These are phyloP conservation scores for Hirudinaria manillensis DNA, from an alignment of 2,888 invertebrate species.

Conservation along the genomic window DNA sequence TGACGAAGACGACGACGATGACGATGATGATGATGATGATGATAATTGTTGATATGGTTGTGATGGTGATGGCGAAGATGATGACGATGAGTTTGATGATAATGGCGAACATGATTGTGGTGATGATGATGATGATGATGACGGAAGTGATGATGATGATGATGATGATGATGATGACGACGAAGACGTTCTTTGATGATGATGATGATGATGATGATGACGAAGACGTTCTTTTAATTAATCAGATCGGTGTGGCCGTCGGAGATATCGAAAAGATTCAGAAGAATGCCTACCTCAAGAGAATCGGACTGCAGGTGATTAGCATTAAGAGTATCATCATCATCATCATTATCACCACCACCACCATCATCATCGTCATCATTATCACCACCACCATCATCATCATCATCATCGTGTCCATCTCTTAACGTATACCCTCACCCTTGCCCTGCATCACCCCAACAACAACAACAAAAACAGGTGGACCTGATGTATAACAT, in stretches of 20 bases:
- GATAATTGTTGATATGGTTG: background rate
- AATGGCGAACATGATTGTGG: background rate
- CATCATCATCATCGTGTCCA: background rate
- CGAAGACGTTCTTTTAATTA: background rate
- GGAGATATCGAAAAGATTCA: constrained; percentile 50
- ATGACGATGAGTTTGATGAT: too few species aligned
- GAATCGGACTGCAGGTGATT: constrained; percentile 46
- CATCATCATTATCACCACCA: background rate
- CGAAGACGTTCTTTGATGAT: background rate
- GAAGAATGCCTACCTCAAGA: constrained; percentile 46
- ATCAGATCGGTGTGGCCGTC: constrained; percentile 49
- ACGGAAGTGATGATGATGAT: constrained; percentile 28
- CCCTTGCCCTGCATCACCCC: background rate
- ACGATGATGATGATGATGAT: background rate
- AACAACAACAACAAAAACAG: constrained; percentile 27
- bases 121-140: constrained; percentile 13
- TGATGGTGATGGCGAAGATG: background rate
- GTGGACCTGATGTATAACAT: constrained; percentile 41
- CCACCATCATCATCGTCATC: constrained; percentile 1
- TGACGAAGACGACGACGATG: background rate
- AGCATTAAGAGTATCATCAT: background rate
- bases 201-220: constrained; percentile 19
- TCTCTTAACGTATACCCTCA: background rate
- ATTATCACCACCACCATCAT: background rate
- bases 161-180: constrained; percentile 14